Conservation (phyloP, 2,888 invertebrate genomes). For the Bimastos eiseni region DNA sequence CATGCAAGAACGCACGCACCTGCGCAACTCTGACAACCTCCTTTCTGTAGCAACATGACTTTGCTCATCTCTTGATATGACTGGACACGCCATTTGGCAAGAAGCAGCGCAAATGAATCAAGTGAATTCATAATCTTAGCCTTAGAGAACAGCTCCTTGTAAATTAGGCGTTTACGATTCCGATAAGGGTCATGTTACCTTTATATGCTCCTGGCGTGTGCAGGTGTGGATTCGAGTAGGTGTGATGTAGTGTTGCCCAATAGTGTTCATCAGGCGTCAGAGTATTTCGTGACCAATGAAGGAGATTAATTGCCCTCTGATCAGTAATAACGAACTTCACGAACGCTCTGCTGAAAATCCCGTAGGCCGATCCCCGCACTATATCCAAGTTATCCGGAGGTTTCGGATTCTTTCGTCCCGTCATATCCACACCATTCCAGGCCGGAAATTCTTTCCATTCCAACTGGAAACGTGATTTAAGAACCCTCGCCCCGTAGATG, state of each 20-base stretch:
- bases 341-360: conserved; percentile 56
- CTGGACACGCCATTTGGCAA: too few species aligned
- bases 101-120: background rate
- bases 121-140: too few species aligned
- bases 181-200: conserved; percentile 46
- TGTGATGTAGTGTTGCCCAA: conserved; percentile 59
- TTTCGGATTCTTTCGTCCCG: conserved; percentile 42
- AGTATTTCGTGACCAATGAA: conserved; percentile 56
- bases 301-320: conserved; percentile 49
- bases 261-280: conserved; percentile 60
- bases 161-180: too few species aligned
- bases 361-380: conserved; percentile 60
- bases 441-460: conserved; percentile 44
- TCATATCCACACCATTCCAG: conserved; percentile 45
- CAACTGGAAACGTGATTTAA: conserved; percentile 43
- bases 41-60: too few species aligned
- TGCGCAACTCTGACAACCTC: too few species aligned
- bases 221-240: conserved; percentile 50
- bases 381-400: conserved; percentile 49
- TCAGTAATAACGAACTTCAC: conserved; percentile 54
- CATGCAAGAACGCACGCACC: too few species aligned
- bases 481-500: conserved; percentile 48
- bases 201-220: conserved; percentile 54
- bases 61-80: too few species aligned
- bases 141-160: too few species aligned